phyloP scores from a whole-genome alignment of 2,113 vertebrate species.

The Brevimyrus niger region DNA sequence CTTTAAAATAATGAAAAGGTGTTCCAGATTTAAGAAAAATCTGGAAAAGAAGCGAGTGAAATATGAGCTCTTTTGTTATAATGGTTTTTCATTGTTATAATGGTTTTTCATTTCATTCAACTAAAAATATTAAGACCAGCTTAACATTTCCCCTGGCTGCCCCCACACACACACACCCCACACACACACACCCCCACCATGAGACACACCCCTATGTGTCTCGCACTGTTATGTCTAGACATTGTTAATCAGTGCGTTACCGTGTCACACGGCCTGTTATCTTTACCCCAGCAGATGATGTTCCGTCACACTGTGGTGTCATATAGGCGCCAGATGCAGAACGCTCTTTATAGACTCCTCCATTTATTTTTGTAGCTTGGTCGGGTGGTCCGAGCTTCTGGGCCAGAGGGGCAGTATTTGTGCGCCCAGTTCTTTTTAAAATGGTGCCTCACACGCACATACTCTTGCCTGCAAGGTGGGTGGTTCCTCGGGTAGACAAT shows the following conservation, averaged over 20 bases:
- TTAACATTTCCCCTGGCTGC: not conserved
- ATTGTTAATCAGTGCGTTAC: not conserved
- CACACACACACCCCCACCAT: too few species aligned
- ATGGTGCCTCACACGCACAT: not conserved
- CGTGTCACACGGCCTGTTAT: not conserved
- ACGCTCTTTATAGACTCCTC: not conserved
- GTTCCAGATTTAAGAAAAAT: not conserved
- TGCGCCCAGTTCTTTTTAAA: not conserved
- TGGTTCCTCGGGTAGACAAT: not conserved
- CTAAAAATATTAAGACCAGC: not conserved
- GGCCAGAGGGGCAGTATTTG: not conserved
- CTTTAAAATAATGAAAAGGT: not conserved
- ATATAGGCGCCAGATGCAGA: not conserved
- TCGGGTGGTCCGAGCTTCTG: not conserved
- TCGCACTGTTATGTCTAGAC: not conserved
- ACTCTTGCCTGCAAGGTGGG: not conserved
- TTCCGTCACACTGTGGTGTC: not conserved
- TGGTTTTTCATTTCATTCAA: not conserved
- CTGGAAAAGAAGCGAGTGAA: not conserved
- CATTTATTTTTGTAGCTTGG: not conserved
- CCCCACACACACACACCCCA: too few species aligned
- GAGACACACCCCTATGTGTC: not conserved
- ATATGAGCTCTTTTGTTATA: not conserved
- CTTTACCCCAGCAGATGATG: not conserved
- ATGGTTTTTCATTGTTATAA: not conserved